phyloP scores from a whole-genome alignment of 2,797 vertebrate species.

The Poeciliopsis turneri region DNA sequence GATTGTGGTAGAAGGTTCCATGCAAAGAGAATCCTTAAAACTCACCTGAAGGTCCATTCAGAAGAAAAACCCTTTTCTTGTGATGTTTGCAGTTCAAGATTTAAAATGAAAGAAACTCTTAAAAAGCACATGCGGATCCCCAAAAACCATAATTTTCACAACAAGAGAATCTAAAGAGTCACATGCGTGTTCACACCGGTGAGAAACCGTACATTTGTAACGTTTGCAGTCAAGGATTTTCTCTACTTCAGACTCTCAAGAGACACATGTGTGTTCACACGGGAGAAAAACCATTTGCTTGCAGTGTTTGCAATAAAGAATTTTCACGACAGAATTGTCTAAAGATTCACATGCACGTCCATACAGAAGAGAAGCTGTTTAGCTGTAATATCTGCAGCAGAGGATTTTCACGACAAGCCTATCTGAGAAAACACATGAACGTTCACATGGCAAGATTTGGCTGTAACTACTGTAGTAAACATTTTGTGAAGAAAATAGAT shows the following conservation, averaged over 20 bases:
- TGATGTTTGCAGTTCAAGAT: neutral
- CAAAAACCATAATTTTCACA: neutral
- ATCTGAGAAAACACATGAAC: constrained; percentile 6
- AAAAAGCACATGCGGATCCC: constrained; percentile 6
- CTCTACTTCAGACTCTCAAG: neutral
- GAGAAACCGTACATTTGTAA: neutral
- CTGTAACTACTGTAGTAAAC: neutral
- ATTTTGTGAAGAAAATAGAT: constrained; percentile 1
- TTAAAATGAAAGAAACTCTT: constrained; percentile 2
- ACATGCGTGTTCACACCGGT: neutral
- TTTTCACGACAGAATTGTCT: neutral
- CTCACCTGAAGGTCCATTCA: neutral
- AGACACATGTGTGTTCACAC: neutral
- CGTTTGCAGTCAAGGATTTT: neutral
- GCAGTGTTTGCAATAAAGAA: neutral
- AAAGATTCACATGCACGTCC: constrained; percentile 1
- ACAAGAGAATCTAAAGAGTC: neutral
- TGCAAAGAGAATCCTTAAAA: neutral
- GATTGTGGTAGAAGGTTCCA: neutral
- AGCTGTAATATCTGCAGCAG: neutral
- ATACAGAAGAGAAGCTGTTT: neutral
- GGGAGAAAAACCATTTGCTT: neutral
- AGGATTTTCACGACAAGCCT: neutral
- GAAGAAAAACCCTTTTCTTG: constrained; percentile 3
- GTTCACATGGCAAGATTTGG: neutral